phyloP scores from a whole-genome alignment of 1,140 invertebrate species.

The Rhysida immarginata region DNA sequence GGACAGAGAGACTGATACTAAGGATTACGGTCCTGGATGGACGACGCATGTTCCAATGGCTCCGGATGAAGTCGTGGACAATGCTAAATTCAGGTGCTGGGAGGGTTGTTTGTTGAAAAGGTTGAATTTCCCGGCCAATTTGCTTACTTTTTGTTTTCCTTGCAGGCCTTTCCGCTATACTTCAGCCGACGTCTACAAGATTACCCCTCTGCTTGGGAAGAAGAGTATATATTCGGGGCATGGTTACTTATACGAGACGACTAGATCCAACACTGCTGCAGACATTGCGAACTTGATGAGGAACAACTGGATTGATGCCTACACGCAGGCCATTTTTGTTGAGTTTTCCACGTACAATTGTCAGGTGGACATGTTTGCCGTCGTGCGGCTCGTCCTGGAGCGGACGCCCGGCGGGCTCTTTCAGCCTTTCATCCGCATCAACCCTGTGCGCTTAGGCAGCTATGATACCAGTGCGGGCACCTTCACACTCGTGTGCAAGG shows the following conservation, averaged over 20 bases:
- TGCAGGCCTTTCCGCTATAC: constrained; percentile 18
- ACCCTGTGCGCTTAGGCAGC: constrained; percentile 29
- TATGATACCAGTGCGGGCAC: constrained; percentile 26
- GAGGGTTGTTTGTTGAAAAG: background rate
- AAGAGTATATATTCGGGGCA: constrained; percentile 36
- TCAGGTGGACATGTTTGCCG: constrained; percentile 35
- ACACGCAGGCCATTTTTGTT: constrained; percentile 39
- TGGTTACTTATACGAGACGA: constrained; percentile 36
- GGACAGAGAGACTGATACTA: no score
- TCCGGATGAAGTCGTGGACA: constrained; percentile 5
- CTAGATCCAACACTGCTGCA: constrained; percentile 26
- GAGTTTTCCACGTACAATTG: constrained; percentile 43
- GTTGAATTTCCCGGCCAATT: no score
- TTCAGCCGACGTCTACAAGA: constrained; percentile 26
- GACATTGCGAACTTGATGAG: constrained; percentile 27
- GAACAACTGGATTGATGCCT: constrained; percentile 37
- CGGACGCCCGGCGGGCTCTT: constrained; percentile 36
- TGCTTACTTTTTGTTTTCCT: background rate
- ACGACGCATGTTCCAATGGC: constrained; percentile 22
- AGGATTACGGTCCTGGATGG: no score
- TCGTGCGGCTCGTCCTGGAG: constrained; percentile 35
- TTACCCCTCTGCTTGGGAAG: constrained; percentile 32
- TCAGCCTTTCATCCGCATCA: constrained; percentile 34
- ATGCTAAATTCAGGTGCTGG: background rate
- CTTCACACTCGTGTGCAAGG: constrained; percentile 28